phyloP scores from a whole-genome alignment of 1,140 invertebrate species.

The Drosophila jambulina region DNA sequence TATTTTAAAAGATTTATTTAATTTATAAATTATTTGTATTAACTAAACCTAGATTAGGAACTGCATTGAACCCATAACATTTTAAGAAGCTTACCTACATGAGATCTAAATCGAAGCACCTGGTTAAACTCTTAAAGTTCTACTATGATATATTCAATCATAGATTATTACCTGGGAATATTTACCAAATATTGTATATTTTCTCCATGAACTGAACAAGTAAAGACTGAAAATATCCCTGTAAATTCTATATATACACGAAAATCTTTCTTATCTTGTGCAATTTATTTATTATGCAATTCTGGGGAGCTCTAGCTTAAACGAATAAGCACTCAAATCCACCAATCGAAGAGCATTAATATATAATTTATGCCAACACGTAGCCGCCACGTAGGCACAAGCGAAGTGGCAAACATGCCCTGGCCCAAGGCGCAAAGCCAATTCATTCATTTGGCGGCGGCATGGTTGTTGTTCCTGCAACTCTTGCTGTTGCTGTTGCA shows the following conservation, averaged over 20 bases:
- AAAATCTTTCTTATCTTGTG: background rate
- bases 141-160: no score
- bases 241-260: background rate
- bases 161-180: no score
- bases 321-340: slow-evolving; percentile 8
- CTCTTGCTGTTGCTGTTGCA: slow-evolving; percentile 59
- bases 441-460: slow-evolving; percentile 61
- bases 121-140: no score
- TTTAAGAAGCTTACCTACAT: no score
- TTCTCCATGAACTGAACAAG: background rate
- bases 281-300: slow-evolving; percentile 3
- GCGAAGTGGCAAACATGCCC: slow-evolving; percentile 51
- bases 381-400: slow-evolving; percentile 68
- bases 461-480: slow-evolving; percentile 43
- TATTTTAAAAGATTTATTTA: no score
- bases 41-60: no score
- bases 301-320: background rate
- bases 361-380: slow-evolving; percentile 69
- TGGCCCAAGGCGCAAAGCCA: slow-evolving; percentile 62
- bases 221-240: background rate
- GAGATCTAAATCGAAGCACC: background rate
- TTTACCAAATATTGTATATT: no score
- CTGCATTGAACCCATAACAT: no score
- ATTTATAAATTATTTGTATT: no score
- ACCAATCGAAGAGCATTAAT: slow-evolving; percentile 43